These are phyloP conservation scores for Marronus borbonicus DNA, from an alignment of 2,888 invertebrate genomes.

Conservation along the genomic window DNA sequence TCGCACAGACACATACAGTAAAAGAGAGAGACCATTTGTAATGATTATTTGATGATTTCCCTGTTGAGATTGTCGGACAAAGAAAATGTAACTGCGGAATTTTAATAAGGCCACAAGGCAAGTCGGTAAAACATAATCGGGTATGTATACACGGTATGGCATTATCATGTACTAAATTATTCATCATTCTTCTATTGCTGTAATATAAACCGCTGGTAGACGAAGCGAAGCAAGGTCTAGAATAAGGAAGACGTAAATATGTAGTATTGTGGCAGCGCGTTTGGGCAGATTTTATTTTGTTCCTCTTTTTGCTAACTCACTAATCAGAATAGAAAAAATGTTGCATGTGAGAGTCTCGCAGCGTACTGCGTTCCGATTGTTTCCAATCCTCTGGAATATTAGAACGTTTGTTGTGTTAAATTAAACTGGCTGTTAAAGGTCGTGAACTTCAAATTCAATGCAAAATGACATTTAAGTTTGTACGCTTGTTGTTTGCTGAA, in stretches of 20 bases:
- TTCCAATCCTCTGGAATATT: too few relatives aligned
- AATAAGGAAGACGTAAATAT: not conserved
- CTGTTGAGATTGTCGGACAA: conserved; percentile 41
- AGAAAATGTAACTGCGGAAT: conserved; percentile 40
- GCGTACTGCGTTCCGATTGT: too few relatives aligned
- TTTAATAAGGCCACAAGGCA: conserved; percentile 27
- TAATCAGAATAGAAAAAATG: too few relatives aligned
- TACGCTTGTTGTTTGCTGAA: too few relatives aligned
- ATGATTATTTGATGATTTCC: conserved; percentile 51
- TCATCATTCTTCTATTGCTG: conserved; percentile 27
- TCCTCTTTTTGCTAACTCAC: too few relatives aligned
- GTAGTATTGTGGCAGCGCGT: not conserved
- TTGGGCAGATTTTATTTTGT: too few relatives aligned
- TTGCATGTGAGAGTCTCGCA: too few relatives aligned
- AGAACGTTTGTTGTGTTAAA: too few relatives aligned
- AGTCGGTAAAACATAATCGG: conserved; percentile 30
- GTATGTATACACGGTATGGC: conserved; percentile 13
- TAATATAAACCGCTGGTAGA: conserved; percentile 1
- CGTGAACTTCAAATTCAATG: too few relatives aligned
- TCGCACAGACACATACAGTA: not conserved
- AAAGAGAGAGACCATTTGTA: conserved; percentile 41
- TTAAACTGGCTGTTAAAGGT: too few relatives aligned
- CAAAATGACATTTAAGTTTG: too few relatives aligned
- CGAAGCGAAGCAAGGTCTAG: conserved; percentile 13
- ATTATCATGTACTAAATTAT: conserved; percentile 42